Conservation (phyloP, 2,113 vertebrate genomes). For the Misgurnus mizolepis region DNA sequence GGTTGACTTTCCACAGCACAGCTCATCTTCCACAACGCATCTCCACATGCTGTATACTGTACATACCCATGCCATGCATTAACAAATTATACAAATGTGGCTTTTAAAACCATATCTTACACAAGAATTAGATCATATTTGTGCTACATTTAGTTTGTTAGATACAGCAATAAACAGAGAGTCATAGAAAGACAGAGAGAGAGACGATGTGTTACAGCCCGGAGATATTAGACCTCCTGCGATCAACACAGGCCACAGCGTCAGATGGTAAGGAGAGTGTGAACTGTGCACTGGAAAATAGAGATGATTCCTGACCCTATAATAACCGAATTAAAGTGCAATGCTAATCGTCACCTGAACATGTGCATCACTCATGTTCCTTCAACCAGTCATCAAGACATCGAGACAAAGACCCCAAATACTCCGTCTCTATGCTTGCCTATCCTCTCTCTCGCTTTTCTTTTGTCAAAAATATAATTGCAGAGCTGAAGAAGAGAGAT, state of each 20-base stretch:
- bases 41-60: not conserved
- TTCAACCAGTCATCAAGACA: slow-evolving; percentile 48
- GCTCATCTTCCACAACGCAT: too few species aligned
- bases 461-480: slow-evolving; percentile 31
- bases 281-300: not conserved
- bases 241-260: not conserved
- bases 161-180: not conserved
- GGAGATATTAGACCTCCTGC: slow-evolving; percentile 21
- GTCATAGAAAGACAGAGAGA: too few species aligned
- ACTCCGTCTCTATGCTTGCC: slow-evolving; percentile 17
- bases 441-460: not conserved
- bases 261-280: not conserved
- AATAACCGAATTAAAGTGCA: slow-evolving; percentile 38
- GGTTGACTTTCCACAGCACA: not conserved
- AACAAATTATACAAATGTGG: slow-evolving; percentile 1
- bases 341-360: slow-evolving; percentile 43
- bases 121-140: not conserved
- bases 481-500: slow-evolving; percentile 43
- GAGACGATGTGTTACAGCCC: not conserved
- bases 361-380: slow-evolving; percentile 45
- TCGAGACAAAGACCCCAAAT: slow-evolving; percentile 25
- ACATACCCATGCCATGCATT: not conserved
- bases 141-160: not conserved
- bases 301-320: slow-evolving; percentile 30
- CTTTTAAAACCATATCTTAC: not conserved